phyloP scores from a whole-genome alignment of 2,797 vertebrate species.

The Acridotheres tristis region DNA sequence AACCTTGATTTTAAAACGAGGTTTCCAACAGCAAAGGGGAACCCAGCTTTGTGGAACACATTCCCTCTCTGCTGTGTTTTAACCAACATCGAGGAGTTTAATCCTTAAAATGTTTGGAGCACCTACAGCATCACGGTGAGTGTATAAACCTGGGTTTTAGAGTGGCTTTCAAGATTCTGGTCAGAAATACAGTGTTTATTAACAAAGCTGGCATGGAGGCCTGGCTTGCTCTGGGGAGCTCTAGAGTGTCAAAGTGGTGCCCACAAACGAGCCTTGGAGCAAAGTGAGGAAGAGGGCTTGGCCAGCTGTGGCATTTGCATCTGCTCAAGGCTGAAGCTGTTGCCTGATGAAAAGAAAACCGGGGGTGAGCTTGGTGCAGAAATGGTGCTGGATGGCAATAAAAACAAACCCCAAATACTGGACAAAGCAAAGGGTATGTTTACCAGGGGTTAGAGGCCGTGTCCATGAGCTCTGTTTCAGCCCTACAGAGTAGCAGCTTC shows the following conservation, averaged over 20 bases:
- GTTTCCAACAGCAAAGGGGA: neutral
- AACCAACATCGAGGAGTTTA: neutral
- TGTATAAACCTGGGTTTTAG: neutral
- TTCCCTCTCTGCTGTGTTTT: neutral
- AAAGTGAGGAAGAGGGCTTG: neutral
- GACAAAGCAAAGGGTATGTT: neutral
- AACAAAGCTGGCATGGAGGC: fast-evolving
- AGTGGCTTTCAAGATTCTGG: neutral
- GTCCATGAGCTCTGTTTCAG: neutral
- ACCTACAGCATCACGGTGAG: neutral
- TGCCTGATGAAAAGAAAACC: neutral
- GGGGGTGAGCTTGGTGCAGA: neutral
- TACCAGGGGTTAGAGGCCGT: neutral
- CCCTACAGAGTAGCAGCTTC: neutral
- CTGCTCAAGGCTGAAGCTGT: neutral
- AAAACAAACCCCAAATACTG: neutral
- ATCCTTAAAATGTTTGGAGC: neutral
- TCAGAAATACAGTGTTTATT: neutral
- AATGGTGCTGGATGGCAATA: neutral
- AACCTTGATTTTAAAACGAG: neutral
- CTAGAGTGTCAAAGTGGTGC: fast-evolving
- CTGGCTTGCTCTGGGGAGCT: neutral
- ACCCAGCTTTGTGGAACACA: neutral
- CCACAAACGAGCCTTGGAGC: neutral
- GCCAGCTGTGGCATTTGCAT: neutral